A percentile compares a stretch with the other conserved stretches of the same genome.
Evolutionary conservation across 2,797 vertebrate species (phyloP).

Genomic region (Leucoraja ocellata): DNA sequence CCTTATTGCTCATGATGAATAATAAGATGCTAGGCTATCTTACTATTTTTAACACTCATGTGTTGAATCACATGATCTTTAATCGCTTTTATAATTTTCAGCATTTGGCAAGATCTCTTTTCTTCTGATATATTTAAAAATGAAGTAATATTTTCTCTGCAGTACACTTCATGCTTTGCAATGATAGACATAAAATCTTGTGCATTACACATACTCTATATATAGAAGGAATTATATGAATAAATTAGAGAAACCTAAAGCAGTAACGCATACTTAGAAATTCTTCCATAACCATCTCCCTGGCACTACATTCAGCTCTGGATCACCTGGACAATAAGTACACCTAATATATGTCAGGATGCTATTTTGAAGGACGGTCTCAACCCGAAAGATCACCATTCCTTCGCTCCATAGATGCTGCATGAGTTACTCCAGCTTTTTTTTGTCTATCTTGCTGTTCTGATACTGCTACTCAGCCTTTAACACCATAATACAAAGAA

Average conservation of each 20-base stretch:
- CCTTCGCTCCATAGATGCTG: too few relatives aligned
- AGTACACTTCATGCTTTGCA: background rate
- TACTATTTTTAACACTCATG: background rate
- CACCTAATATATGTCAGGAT: too few relatives aligned
- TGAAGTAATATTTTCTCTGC: background rate
- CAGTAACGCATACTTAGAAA: background rate
- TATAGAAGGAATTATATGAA: background rate
- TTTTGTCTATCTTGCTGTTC: too few relatives aligned
- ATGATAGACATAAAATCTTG: background rate
- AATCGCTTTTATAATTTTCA: background rate
- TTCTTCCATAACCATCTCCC: background rate
- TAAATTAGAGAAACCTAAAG: background rate
- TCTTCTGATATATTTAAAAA: conserved; percentile 17
- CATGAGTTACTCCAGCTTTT: too few relatives aligned
- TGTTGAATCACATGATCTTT: background rate
- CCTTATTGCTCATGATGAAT: background rate
- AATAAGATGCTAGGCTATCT: background rate
- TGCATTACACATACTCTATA: background rate
- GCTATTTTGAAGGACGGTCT: too few relatives aligned
- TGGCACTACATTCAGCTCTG: too few relatives aligned
- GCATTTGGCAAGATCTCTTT: background rate
- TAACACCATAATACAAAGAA: too few relatives aligned
- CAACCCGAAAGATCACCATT: too few relatives aligned
- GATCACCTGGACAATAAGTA: too few relatives aligned
- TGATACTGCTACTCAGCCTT: too few relatives aligned